A percentile compares a stretch with the other conserved stretches of the same genome.
Conservation (phyloP, 2,797 vertebrate genomes). For the Trachurus trachurus region DNA sequence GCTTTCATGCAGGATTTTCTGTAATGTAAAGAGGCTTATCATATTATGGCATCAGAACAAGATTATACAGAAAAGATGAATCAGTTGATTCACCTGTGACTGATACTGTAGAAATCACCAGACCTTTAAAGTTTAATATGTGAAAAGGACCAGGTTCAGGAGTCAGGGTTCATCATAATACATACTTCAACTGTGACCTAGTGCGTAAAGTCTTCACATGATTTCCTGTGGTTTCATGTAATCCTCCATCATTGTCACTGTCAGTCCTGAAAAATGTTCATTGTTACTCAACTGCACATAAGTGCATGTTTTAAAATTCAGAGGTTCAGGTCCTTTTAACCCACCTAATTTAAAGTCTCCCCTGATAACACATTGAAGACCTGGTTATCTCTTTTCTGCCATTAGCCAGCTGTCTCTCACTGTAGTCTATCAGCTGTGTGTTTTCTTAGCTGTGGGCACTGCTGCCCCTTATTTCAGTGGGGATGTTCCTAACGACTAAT, state of each 20-base stretch:
- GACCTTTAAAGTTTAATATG: background rate
- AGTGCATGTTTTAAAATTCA: slow-evolving; percentile 32
- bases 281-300: slow-evolving; percentile 5
- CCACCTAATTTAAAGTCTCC: slow-evolving; percentile 40
- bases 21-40: background rate
- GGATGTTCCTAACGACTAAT: background rate
- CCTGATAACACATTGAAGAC: slow-evolving; percentile 39
- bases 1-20: background rate
- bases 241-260: background rate
- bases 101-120: background rate
- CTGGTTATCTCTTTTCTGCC: slow-evolving; percentile 35
- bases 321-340: slow-evolving; percentile 32
- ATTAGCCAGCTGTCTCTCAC: slow-evolving; percentile 47
- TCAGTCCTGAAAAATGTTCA: background rate
- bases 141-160: background rate
- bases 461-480: slow-evolving; percentile 29
- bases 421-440: slow-evolving; percentile 41
- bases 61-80: background rate
- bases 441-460: slow-evolving; percentile 40
- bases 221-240: background rate
- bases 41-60: background rate
- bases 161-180: no score
- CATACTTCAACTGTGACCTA: background rate
- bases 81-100: background rate
- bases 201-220: slow-evolving; percentile 6